Evolutionary conservation across 2,888 invertebrate species (phyloP).

Genomic region (Tachystola acroxantha): DNA sequence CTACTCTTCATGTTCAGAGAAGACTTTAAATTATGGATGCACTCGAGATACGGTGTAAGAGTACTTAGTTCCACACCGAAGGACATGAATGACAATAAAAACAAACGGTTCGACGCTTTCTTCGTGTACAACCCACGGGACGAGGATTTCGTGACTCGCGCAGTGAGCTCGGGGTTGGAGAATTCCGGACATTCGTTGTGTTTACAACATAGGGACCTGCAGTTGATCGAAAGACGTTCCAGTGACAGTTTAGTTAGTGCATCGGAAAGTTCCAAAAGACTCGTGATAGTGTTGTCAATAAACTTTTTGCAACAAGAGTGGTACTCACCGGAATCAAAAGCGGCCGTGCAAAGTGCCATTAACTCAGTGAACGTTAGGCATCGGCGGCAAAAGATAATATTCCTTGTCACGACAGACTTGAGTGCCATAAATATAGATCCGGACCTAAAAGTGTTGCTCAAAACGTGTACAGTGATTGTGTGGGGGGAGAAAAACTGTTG

Average conservation of each 20-base stretch:
- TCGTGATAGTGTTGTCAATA: conserved; percentile 88
- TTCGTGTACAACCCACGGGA: conserved; percentile 91
- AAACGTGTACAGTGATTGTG: conserved; percentile 85
- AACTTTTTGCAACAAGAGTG: conserved; percentile 91
- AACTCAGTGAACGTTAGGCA: conserved; percentile 81
- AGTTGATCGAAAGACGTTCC: conserved; percentile 77
- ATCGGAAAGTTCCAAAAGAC: conserved; percentile 81
- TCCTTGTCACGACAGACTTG: conserved; percentile 73
- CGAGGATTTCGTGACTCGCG: conserved; percentile 83
- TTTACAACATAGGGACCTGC: conserved; percentile 82
- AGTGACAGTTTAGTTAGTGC: conserved; percentile 75
- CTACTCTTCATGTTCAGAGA: conserved; percentile 86
- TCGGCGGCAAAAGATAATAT: conserved; percentile 78
- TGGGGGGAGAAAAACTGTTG: conserved; percentile 92
- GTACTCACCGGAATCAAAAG: conserved; percentile 88
- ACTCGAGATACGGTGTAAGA: conserved; percentile 86
- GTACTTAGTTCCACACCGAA: conserved; percentile 81
- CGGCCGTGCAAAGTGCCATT: conserved; percentile 86
- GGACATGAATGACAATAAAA: conserved; percentile 77
- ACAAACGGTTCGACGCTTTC: conserved; percentile 91
- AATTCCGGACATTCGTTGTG: conserved; percentile 81
- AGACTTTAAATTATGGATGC: conserved; percentile 88
- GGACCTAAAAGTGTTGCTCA: conserved; percentile 84
- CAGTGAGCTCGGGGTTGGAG: conserved; percentile 85
- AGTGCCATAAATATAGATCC: conserved; percentile 84